Conservation (phyloP, 2,797 vertebrate genomes). For the Galago senegalensis region DNA sequence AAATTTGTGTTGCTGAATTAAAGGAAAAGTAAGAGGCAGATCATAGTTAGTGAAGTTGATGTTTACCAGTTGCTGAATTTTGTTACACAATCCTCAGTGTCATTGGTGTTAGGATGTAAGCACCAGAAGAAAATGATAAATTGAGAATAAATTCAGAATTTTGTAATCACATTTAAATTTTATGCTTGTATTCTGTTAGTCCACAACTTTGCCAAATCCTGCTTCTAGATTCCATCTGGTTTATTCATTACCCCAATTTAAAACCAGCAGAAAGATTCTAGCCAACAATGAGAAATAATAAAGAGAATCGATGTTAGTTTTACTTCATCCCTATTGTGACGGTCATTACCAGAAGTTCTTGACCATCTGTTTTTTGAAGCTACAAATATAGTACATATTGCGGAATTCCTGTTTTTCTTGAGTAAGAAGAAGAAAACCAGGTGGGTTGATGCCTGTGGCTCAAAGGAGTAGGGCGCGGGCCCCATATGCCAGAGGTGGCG, state of each 20-base stretch:
- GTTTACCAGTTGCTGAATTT: neutral
- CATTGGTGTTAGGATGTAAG: neutral
- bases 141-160: conserved; percentile 25
- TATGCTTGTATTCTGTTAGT: neutral
- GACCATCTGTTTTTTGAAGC: neutral
- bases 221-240: neutral
- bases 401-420: neutral
- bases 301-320: neutral
- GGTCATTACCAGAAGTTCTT: neutral
- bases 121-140: neutral
- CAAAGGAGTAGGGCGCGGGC: too few relatives aligned
- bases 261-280: conserved; percentile 6
- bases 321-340: conserved; percentile 2
- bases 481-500: too few relatives aligned
- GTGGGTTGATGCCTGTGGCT: neutral
- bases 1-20: neutral
- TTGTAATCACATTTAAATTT: conserved; percentile 51
- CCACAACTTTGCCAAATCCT: conserved; percentile 8
- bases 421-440: neutral
- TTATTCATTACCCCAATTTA: neutral
- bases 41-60: neutral
- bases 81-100: neutral
- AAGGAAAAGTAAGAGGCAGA: neutral
- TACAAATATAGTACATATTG: neutral
- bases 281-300: conserved; percentile 30